Conservation (phyloP, 2,113 vertebrate genomes). For the Dascyllus trimaculatus region DNA sequence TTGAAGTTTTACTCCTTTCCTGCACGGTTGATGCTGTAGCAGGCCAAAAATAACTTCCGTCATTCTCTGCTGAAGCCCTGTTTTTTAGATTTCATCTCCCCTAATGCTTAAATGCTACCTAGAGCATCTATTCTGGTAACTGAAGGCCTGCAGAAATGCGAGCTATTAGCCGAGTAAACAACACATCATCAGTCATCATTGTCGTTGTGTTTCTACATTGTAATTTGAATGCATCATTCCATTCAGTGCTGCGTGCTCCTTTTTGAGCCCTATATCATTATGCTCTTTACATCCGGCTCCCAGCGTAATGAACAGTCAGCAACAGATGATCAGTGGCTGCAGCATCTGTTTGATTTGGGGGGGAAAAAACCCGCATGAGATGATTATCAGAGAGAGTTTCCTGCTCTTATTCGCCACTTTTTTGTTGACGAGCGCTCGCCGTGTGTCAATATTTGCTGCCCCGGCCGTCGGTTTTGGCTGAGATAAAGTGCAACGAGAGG, state of each 20-base stretch:
- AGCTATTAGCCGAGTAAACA: conserved; percentile 24
- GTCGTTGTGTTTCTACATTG: neutral
- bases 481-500: conserved; percentile 53
- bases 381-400: conserved; percentile 12
- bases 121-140: neutral
- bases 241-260: too few species aligned
- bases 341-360: conserved; percentile 34
- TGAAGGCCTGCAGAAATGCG: neutral
- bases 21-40: too few species aligned
- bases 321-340: conserved; percentile 21
- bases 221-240: too few species aligned
- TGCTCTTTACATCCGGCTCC: conserved; percentile 10
- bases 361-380: neutral
- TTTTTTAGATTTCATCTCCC: neutral
- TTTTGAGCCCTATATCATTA: conserved; percentile 1
- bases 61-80: too few species aligned
- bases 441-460: conserved; percentile 52
- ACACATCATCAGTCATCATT: conserved; percentile 25
- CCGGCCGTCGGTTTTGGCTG: conserved; percentile 44
- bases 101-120: conserved; percentile 1
- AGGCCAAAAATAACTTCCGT: too few species aligned
- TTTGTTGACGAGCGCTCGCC: conserved; percentile 15
- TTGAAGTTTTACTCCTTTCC: too few species aligned
- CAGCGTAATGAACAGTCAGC: conserved; percentile 8
- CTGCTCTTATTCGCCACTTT: conserved; percentile 11